Evolutionary conservation across 1,140 invertebrate genomes (phyloP), one percentile per base, ranked within the genome.

Genomic region (Brachionus rubens): DNA sequence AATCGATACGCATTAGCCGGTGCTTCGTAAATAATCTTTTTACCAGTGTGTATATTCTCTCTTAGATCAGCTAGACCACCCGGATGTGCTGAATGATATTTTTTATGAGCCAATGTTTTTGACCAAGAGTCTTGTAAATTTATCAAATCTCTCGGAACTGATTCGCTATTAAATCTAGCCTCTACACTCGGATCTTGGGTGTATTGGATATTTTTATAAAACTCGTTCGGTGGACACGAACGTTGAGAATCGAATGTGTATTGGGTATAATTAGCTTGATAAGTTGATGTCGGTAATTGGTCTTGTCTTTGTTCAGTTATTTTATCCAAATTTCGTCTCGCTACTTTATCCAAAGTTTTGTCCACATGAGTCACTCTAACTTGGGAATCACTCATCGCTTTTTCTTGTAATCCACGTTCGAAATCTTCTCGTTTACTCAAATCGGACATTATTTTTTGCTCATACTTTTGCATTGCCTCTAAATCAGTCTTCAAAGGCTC

Each of bases 1-100:
- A 65, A 65, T 65, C 40, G 41, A n/a, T 65, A 65, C 3, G 68
- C 68, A 72, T 72, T 72, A 28, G 50, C 2, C n/a, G 68, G 68
- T 40, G 68, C 46, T 50, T 72, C 68, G 21, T 72, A 50, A 10
- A 72, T 54, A 30, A 72, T 72, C 47, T 75, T 75, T 56, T 75
- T 75, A 2, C 48, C 72, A 12, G 24, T 43, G 3, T 46, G 41
- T 24, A 54, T 54, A 40, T 41, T 54, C 28, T 75, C 72, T 19
- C 48, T 54, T 16, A 56, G 19, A 19, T 75, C 48, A 33, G 54
- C 48, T 28, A 56, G 16, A 19, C 19, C 30, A 12, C n/a, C 50
- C 9, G 72, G 50, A 59, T 75, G 24, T 6, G 19, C 50, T n/a
- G 12, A n/a, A 30, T 75, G 36, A 26, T 56, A 75, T 16, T 75